Evolutionary conservation across 2,888 invertebrate genomes (phyloP).

Genomic region (Epirrita christyi): DNA sequence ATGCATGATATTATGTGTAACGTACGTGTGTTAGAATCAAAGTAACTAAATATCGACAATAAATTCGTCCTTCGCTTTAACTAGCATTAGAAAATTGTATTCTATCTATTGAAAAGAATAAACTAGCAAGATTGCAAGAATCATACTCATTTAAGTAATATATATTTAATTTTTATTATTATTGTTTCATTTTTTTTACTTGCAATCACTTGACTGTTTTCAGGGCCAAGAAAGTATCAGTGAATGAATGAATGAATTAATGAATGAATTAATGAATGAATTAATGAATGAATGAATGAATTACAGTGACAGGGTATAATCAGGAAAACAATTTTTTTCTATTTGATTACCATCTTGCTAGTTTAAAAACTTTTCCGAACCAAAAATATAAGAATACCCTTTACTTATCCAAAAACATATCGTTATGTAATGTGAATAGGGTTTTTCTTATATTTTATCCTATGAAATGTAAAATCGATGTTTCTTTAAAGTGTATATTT

Average conservation of each 20-base stretch:
- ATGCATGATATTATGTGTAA: conserved; percentile 18
- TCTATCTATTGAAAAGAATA: conserved; percentile 20
- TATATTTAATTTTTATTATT: no score
- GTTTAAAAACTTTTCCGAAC: not conserved
- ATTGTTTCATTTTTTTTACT: no score
- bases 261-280: no score
- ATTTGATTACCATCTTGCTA: conserved; percentile 7
- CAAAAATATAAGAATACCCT: conserved; percentile 55
- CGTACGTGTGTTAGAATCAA: conserved; percentile 53
- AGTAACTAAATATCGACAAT: conserved; percentile 73
- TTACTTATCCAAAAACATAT: conserved; percentile 32
- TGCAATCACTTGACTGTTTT: not conserved
- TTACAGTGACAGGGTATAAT: no score
- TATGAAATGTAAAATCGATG: conserved; percentile 46
- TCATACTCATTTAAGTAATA: not conserved
- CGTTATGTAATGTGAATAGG: conserved; percentile 32
- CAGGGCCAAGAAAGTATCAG: no score
- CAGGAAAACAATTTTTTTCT: not conserved
- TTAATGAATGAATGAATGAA: no score
- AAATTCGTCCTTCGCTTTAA: conserved; percentile 83
- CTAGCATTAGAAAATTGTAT: conserved; percentile 53
- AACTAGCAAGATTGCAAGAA: conserved; percentile 5
- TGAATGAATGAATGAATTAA: no score
- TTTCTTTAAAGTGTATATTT: conserved; percentile 57
- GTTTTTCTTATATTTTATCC: conserved; percentile 59